These are phyloP conservation scores for Drepanosiphum platanoidis DNA, from an alignment of 2,888 invertebrate species.

Conservation along the genomic window DNA sequence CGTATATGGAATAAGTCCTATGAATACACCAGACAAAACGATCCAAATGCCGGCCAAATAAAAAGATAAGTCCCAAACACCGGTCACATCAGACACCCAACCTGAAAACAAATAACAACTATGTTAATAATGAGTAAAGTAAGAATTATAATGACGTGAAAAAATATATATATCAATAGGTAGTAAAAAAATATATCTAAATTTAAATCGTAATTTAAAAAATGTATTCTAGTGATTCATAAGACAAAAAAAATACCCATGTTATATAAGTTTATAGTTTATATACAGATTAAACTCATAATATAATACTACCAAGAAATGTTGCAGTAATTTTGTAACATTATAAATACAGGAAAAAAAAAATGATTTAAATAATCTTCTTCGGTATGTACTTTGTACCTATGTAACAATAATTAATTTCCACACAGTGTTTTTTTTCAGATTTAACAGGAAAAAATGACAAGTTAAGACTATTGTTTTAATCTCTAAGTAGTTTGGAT, in stretches of 20 bases:
- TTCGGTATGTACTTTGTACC: neutral
- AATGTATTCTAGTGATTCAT: no score
- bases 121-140: neutral
- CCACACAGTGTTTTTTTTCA: neutral
- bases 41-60: slow-evolving; percentile 85
- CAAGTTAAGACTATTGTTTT: neutral
- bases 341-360: no score
- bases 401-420: neutral
- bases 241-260: no score
- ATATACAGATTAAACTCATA: no score
- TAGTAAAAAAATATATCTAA: no score
- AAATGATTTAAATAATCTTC: neutral
- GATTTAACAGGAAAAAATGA: neutral
- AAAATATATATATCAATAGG: no score
- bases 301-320: neutral
- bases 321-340: neutral
- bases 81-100: slow-evolving; percentile 74
- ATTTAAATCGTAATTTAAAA: no score
- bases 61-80: slow-evolving; percentile 81
- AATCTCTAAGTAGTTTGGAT: neutral
- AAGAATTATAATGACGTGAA: no score
- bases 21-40: slow-evolving; percentile 78
- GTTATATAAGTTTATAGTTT: no score
- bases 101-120: slow-evolving; percentile 67
- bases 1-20: slow-evolving; percentile 75